These are phyloP conservation scores for Aulostomus chinensis DNA, from an alignment of 2,797 vertebrate genomes.

Conservation along the genomic window DNA sequence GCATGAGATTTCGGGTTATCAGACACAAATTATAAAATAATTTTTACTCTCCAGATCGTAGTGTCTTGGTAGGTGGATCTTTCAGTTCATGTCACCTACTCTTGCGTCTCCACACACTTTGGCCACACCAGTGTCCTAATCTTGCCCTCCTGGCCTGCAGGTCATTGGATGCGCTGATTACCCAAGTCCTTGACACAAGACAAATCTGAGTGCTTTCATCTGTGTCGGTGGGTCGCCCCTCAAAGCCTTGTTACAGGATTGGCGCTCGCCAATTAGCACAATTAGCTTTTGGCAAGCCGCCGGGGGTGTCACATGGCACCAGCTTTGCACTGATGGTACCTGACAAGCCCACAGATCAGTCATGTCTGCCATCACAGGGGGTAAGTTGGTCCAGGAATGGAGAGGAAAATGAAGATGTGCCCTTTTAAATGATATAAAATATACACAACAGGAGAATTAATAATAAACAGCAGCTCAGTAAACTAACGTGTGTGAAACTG, in stretches of 20 bases:
- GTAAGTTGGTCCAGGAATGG: constrained; percentile 31
- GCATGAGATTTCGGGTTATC: neutral
- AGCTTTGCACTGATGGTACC: constrained; percentile 82
- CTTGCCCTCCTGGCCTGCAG: constrained; percentile 76
- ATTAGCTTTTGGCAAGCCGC: constrained; percentile 85
- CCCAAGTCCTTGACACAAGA: constrained; percentile 81
- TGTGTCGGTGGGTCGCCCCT: constrained; percentile 84
- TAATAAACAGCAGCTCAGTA: neutral
- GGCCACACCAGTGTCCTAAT: constrained; percentile 48
- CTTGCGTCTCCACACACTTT: constrained; percentile 36
- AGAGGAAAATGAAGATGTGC: constrained; percentile 15
- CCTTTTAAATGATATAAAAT: constrained; percentile 1
- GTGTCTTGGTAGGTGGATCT: constrained; percentile 19
- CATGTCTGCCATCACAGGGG: constrained; percentile 59
- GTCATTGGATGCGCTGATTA: constrained; percentile 85
- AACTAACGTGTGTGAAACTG: neutral
- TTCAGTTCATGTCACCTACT: constrained; percentile 14
- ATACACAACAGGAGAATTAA: neutral
- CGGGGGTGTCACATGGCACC: constrained; percentile 82
- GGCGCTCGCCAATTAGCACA: constrained; percentile 87
- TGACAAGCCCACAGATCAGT: constrained; percentile 80
- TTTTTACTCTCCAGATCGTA: constrained; percentile 3
- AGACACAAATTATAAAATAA: constrained; percentile 14
- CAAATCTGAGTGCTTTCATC: constrained; percentile 87
- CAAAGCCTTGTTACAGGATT: constrained; percentile 89